phyloP scores from a whole-genome alignment of 2,888 invertebrate species.

The Diachrysia chrysitis region DNA sequence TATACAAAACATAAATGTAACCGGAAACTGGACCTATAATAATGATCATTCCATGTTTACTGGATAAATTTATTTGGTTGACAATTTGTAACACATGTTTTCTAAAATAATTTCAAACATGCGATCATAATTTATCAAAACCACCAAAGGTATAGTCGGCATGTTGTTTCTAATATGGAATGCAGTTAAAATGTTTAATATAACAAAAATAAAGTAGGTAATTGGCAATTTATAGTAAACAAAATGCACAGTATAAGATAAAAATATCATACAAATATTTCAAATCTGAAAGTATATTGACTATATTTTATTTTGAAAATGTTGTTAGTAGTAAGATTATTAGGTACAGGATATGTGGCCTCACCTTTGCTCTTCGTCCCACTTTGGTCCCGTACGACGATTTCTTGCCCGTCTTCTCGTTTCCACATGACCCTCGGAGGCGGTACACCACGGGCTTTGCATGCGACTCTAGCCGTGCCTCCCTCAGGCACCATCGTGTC shows the following conservation, averaged over 20 bases:
- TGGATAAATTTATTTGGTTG: neutral
- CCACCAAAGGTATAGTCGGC: neutral
- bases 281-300: too few relatives aligned
- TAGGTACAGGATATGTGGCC: neutral
- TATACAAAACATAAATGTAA: neutral
- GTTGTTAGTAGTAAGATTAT: too few relatives aligned
- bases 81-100: neutral
- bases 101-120: slow-evolving; percentile 2
- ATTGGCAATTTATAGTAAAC: neutral
- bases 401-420: slow-evolving; percentile 93
- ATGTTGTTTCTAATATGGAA: neutral
- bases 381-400: slow-evolving; percentile 91
- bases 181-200: neutral
- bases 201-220: neutral
- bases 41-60: neutral
- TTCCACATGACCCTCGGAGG: slow-evolving; percentile 93
- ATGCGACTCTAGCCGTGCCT: slow-evolving; percentile 90
- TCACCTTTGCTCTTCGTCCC: slow-evolving; percentile 90
- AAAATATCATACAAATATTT: too few relatives aligned
- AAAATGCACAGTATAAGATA: too few relatives aligned
- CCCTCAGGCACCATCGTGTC: slow-evolving; percentile 95
- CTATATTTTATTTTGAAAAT: too few relatives aligned
- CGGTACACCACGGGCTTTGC: slow-evolving; percentile 92
- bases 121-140: slow-evolving; percentile 3
- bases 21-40: neutral